A percentile compares a stretch with the other conserved stretches of the same genome.
Evolutionary conservation across 2,797 vertebrate genomes (phyloP).

Genomic region (Poecilia picta): DNA sequence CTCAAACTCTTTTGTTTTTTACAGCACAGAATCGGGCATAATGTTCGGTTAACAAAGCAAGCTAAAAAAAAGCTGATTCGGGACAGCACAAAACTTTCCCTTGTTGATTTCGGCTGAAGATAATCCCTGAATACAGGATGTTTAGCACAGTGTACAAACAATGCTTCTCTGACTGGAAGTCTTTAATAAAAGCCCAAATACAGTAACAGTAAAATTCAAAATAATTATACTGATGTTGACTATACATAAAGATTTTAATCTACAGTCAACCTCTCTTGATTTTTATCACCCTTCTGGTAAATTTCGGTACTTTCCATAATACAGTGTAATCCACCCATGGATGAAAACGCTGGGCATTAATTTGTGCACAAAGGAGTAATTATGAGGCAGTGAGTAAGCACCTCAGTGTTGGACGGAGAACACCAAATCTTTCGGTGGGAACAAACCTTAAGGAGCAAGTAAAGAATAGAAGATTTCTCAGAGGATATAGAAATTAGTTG

Average conservation of each 20-base stretch:
- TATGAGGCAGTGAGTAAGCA: constrained; percentile 39
- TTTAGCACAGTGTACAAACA: neutral
- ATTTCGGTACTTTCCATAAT: constrained; percentile 47
- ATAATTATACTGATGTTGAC: constrained; percentile 24
- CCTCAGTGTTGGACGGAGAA: constrained; percentile 25
- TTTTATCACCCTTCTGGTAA: constrained; percentile 54
- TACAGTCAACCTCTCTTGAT: constrained; percentile 28
- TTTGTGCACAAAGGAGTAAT: constrained; percentile 39
- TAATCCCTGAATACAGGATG: neutral
- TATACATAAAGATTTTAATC: constrained; percentile 22
- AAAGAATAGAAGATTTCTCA: constrained; percentile 4
- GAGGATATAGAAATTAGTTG: neutral
- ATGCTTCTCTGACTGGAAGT: neutral
- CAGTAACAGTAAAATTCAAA: constrained; percentile 7
- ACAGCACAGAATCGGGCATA: neutral
- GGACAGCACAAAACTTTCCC: neutral
- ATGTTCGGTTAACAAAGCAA: neutral
- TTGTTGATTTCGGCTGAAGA: neutral
- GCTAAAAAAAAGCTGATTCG: neutral
- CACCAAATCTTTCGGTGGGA: constrained; percentile 15
- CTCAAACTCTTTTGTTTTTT: neutral
- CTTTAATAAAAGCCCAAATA: constrained; percentile 5
- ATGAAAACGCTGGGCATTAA: constrained; percentile 45
- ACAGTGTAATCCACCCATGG: constrained; percentile 47
- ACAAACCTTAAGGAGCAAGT: constrained; percentile 15